phyloP scores from a whole-genome alignment of 2,113 vertebrate genomes.

The Tragelaphus imberbis region DNA sequence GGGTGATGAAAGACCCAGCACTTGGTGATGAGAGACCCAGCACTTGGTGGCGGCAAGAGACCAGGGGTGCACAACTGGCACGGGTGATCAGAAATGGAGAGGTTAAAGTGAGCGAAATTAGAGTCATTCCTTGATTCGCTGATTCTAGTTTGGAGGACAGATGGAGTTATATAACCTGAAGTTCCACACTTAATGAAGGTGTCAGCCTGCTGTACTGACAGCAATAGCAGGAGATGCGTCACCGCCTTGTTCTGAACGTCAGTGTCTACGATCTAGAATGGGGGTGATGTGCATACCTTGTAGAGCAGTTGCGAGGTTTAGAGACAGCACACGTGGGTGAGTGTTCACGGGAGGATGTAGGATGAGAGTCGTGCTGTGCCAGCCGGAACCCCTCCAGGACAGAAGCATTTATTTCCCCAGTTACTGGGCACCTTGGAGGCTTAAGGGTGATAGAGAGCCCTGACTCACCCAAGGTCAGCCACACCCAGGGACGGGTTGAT shows the following conservation, averaged over 20 bases:
- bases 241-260: background rate
- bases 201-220: background rate
- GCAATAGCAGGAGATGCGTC: rapidly evolving
- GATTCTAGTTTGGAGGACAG: background rate
- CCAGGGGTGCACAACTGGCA: rapidly evolving
- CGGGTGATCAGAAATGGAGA: background rate
- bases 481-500: background rate
- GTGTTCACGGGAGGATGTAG: background rate
- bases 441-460: background rate
- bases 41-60: background rate
- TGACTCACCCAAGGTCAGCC: background rate
- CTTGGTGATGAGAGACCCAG: background rate
- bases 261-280: background rate
- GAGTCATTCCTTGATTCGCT: background rate
- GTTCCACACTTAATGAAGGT: background rate
- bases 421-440: background rate
- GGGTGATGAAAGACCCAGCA: background rate
- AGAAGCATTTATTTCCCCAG: background rate
- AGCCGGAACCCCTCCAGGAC: rapidly evolving
- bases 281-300: background rate
- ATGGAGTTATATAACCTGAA: background rate
- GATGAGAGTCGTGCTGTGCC: rapidly evolving
- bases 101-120: background rate
- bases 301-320: rapidly evolving
- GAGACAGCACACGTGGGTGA: rapidly evolving